Evolutionary conservation across 2,797 vertebrate species (phyloP).

Genomic region (Mormyrus hasselquistii): DNA sequence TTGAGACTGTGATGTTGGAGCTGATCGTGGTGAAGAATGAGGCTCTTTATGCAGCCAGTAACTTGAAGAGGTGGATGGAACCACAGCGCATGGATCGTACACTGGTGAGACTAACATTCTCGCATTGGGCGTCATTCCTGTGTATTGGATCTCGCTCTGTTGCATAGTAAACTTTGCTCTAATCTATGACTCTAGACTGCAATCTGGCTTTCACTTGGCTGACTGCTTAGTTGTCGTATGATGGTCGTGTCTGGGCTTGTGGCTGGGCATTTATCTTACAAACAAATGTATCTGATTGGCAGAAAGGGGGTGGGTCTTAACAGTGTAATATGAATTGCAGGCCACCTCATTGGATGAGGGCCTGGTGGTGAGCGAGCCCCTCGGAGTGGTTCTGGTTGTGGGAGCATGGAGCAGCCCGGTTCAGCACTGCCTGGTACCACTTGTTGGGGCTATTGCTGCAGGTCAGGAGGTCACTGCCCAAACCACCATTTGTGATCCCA

Average conservation of each 20-base stretch:
- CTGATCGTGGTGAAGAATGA: conserved; percentile 64
- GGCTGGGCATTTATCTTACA: neutral
- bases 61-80: conserved; percentile 67
- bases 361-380: conserved; percentile 60
- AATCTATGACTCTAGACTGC: neutral
- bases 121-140: neutral
- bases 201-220: neutral
- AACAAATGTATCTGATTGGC: neutral
- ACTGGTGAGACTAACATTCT: conserved; percentile 50
- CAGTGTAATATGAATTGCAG: conserved; percentile 36
- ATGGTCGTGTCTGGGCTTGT: neutral
- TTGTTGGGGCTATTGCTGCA: conserved; percentile 67
- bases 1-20: conserved; percentile 64
- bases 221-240: neutral
- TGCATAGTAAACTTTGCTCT: neutral
- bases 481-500: neutral
- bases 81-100: conserved; percentile 57
- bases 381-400: conserved; percentile 63
- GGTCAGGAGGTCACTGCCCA: conserved; percentile 37
- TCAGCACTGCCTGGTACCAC: conserved; percentile 59
- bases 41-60: conserved; percentile 58
- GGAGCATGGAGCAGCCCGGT: conserved; percentile 63
- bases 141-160: neutral
- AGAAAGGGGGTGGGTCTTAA: neutral
- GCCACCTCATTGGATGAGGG: conserved; percentile 60